Evolutionary conservation across 2,888 invertebrate genomes (phyloP), one percentile per base, ranked within the genome.

Genomic region (Drosophila mimica): DNA sequence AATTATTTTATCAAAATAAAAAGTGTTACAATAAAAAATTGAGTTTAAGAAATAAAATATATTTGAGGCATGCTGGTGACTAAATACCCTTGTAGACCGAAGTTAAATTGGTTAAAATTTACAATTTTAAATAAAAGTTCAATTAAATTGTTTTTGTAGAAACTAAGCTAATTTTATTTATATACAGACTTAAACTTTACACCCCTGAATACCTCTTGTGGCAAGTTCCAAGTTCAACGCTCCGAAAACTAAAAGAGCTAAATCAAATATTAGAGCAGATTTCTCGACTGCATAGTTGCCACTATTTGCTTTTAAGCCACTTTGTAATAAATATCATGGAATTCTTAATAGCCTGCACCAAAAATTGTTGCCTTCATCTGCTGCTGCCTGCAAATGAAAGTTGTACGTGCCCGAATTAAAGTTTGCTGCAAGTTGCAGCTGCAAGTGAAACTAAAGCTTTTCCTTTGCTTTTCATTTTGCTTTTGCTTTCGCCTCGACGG

Each of bases 341-440:
- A 88, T 83, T 87, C 90, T 88, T 88, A 90, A 88, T 90, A 88
- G 76, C 48, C 20, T 25, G 60, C 65, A 46, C 64, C 68, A 74
- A 79, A 74, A 53, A 65, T 68, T 65, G 81, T 73, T 81, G 70
- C 67, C 72, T 60, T 66, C 71, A 65, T 74, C 15, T 79, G 30
- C 28, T 34, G 25, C 25, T 25, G 25, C 25, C 25, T 25, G 63
- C 69, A 66, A 63, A 57, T 36, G 67, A 79, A 89, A 84, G 71
- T 82, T 84, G 48, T 78, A 82, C 85, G 83, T 89, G 89, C 83
- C 70, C 58, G 78, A 89, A 73, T 88, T 88, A 69, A 89, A 88
- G 73, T 85, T 85, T 60, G 49, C 56, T 72, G 52, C 46, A 11
- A 11, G 60, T 20, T 20, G 13, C 51, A 20, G 30, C 40, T 31